A percentile compares a stretch with the other conserved stretches of the same genome.
These are phyloP conservation scores for Callyntrura sp. DNA, from an alignment of 2,888 invertebrate genomes.

Conservation along the genomic window DNA sequence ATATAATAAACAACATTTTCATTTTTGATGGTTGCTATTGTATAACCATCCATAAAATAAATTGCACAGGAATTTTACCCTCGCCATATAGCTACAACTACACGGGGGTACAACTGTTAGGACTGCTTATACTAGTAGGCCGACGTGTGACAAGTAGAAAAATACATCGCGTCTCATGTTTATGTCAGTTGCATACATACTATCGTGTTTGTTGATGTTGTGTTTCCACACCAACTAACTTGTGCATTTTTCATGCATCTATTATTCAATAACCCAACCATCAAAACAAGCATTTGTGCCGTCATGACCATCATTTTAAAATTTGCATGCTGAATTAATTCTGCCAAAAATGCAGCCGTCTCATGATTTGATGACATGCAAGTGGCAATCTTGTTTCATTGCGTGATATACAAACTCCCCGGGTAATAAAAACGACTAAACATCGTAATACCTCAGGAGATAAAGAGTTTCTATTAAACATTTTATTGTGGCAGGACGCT, in stretches of 20 bases:
- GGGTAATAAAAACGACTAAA: no score
- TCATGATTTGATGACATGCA: no score
- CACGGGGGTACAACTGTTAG: no score
- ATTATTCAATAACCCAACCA: conserved; percentile 12
- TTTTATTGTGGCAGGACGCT: no score
- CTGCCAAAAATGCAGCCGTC: no score
- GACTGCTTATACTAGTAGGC: no score
- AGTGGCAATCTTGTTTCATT: no score
- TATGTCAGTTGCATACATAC: not conserved
- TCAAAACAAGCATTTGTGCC: not conserved
- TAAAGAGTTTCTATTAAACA: no score
- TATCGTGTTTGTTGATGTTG: no score
- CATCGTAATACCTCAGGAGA: no score
- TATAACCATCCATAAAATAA: conserved; percentile 57
- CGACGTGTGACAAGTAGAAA: not conserved
- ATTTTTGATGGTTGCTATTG: conserved; percentile 29
- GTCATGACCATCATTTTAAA: not conserved
- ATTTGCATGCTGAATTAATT: no score
- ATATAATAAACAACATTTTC: conserved; percentile 41
- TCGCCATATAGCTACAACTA: not conserved
- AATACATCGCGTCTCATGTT: not conserved
- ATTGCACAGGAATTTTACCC: conserved; percentile 51
- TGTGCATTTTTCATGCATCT: conserved; percentile 4
- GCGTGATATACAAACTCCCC: no score
- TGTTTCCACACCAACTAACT: not conserved